Evolutionary conservation across 2,113 vertebrate genomes (phyloP).

Genomic region (Pollachius pollachius): DNA sequence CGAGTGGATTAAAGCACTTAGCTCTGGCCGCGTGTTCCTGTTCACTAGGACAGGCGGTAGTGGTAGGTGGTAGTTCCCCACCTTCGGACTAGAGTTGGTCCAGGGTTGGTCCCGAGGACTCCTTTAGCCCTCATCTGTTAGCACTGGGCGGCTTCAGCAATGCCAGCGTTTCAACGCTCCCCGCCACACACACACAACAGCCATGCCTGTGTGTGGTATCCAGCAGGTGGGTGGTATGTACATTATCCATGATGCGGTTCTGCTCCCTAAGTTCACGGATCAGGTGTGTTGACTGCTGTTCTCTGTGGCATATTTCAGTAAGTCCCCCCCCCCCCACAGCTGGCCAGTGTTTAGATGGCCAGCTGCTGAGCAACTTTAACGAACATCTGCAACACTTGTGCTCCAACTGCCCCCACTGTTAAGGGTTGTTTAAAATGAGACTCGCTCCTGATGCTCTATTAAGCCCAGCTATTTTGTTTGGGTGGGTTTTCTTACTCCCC

Average conservation of each 20-base stretch:
- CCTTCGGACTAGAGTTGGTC: no score
- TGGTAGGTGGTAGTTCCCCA: no score
- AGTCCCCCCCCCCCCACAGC: slow-evolving; percentile 8
- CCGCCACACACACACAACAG: slow-evolving; percentile 36
- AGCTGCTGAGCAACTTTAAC: slow-evolving; percentile 36
- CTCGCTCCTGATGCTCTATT: slow-evolving; percentile 55
- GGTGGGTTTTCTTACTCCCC: slow-evolving; percentile 8
- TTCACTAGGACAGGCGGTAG: no score
- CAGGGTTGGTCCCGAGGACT: no score
- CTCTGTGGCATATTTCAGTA: slow-evolving; percentile 47
- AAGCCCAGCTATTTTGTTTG: slow-evolving; percentile 33
- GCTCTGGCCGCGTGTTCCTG: no score
- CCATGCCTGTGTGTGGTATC: slow-evolving; percentile 67
- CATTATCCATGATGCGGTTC: slow-evolving; percentile 43
- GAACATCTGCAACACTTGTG: slow-evolving; percentile 48
- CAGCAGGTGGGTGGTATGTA: slow-evolving; percentile 58
- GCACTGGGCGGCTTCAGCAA: slow-evolving; percentile 42
- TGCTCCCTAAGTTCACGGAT: slow-evolving; percentile 59
- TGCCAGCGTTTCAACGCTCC: slow-evolving; percentile 22
- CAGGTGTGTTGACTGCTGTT: slow-evolving; percentile 64
- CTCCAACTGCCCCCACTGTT: slow-evolving; percentile 29
- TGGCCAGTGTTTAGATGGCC: slow-evolving; percentile 23
- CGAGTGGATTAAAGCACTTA: no score
- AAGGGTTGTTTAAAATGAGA: slow-evolving; percentile 50
- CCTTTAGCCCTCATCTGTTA: slow-evolving; percentile 48